Conservation (phyloP, 2,113 vertebrate species). For the Glaucomys volans region DNA sequence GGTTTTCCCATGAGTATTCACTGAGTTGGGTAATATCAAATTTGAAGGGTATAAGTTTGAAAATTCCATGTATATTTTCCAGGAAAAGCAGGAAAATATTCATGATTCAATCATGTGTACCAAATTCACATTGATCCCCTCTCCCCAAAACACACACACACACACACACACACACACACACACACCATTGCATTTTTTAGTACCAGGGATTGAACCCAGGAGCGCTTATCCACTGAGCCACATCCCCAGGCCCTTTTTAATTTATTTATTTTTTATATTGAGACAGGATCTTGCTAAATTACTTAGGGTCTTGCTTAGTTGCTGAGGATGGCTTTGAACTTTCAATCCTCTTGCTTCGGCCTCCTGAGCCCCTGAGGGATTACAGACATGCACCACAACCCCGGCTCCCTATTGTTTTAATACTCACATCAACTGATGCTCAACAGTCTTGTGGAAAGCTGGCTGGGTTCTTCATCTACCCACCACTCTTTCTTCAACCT, state of each 20-base stretch:
- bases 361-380: too few relatives aligned
- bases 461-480: not conserved
- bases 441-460: not conserved
- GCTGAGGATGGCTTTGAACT: not conserved
- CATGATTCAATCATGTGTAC: not conserved
- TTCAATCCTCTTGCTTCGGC: not conserved
- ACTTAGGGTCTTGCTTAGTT: not conserved
- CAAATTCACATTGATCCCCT: not conserved
- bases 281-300: not conserved
- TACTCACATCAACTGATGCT: not conserved
- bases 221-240: not conserved
- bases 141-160: not conserved
- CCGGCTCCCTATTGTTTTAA: not conserved
- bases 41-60: not conserved
- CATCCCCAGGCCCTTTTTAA: not conserved
- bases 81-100: not conserved
- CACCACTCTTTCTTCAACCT: not conserved
- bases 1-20: not conserved
- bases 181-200: not conserved
- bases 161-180: not conserved
- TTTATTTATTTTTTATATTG: not conserved
- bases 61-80: not conserved
- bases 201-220: not conserved
- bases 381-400: not conserved
- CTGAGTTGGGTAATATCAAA: not conserved